Evolutionary conservation across 2,797 vertebrate species (phyloP).

Genomic region (Halcyon leucocephala): DNA sequence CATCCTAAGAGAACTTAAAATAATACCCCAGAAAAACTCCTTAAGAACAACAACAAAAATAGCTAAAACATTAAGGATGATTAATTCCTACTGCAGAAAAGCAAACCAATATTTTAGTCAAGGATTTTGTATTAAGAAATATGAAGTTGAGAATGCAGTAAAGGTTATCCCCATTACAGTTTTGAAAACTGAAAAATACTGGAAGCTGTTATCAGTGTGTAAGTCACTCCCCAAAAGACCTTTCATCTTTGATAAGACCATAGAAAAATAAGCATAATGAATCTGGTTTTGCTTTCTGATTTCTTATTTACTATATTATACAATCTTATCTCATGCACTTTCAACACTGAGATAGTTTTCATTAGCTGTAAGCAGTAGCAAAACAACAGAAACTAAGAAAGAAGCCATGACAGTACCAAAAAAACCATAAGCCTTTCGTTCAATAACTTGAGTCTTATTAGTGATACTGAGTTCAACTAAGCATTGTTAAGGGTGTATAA

Average conservation of each 20-base stretch:
- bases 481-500: background rate
- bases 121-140: background rate
- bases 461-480: background rate
- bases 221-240: background rate
- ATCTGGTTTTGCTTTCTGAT: background rate
- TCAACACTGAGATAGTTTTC: background rate
- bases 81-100: background rate
- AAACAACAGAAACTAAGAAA: background rate
- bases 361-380: background rate
- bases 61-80: background rate
- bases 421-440: background rate
- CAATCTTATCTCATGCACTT: background rate
- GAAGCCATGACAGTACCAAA: background rate
- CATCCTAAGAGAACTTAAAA: background rate
- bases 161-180: background rate
- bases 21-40: background rate
- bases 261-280: background rate
- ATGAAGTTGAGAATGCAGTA: background rate
- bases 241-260: background rate
- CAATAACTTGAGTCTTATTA: background rate
- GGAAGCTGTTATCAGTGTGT: background rate
- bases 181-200: background rate
- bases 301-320: background rate
- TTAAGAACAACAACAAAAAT: background rate
- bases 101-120: background rate